Percentiles rank a stretch among this genome's conserved stretches.
Conservation (phyloP, 2,113 vertebrate species). For the Corythaixoides concolor region DNA sequence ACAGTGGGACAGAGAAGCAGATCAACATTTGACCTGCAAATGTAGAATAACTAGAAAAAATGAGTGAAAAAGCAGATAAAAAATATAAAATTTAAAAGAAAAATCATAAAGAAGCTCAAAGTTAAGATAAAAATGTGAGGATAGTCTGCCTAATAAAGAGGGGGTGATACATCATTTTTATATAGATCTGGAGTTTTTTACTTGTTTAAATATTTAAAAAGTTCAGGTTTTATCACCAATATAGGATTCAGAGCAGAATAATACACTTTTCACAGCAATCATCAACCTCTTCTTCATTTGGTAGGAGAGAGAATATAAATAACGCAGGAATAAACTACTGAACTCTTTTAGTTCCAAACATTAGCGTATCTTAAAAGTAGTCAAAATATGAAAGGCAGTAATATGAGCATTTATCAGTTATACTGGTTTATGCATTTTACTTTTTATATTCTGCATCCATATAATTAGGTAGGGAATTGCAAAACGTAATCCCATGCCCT, state of each 20-base stretch:
- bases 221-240: neutral
- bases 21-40: neutral
- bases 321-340: neutral
- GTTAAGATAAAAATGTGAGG: neutral
- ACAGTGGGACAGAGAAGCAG: neutral
- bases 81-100: neutral
- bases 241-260: neutral
- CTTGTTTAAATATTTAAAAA: neutral
- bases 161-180: neutral
- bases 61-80: neutral
- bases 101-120: neutral
- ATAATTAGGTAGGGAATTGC: neutral
- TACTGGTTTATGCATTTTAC: neutral
- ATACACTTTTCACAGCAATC: neutral
- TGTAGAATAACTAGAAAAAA: neutral
- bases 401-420: neutral
- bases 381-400: neutral
- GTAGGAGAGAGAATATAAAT: neutral
- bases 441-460: neutral
- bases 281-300: neutral
- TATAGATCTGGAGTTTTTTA: neutral
- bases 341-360: neutral
- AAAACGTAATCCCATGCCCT: neutral
- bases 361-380: neutral
- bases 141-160: neutral